Evolutionary conservation across 2,888 invertebrate genomes (phyloP), one percentile per base, ranked within the genome.

Genomic region (Drosophila borealis): DNA sequence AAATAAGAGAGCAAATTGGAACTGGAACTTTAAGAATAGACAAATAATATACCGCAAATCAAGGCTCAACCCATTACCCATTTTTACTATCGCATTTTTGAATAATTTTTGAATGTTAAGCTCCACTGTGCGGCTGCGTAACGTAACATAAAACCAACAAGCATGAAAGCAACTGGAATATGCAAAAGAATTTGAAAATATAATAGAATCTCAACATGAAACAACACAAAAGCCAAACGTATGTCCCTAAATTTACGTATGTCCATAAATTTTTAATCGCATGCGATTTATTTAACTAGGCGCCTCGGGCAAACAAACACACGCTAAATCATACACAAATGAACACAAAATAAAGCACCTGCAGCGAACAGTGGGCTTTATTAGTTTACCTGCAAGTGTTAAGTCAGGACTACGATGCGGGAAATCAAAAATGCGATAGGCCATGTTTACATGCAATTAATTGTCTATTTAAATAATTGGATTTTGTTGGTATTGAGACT

Each of bases 241-340:
- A 67, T 54, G 70, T 70, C 53, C 62, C 59, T 33, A 36, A 69
- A 53, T 51, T 54, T 55, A 74, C 67, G 33, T 55, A 61, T 72
- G 74, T 74, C 62, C 69, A 75, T 69, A 70, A 54, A 88, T 65
- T 79, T 86, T 66, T 89, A 86, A 89, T 86, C 83, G 77, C 88
- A 74, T 86, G 88, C 77, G 82, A 89, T 79, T 88, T 81, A 71
- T 88, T 88, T 76, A 79, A 64, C 75, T 71, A 70, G 66, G 61
- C 71, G 75, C 69, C 82, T 62, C 64, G 60, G 59, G 39, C 55
- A 45, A 70, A 60, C 67, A 46, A 39, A 54, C 53, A 41, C 48
- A 41, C 39, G 39, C 5, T 13, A 39, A 17, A 49, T 13, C 25
- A 44, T 39, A 50, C 29, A 54, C 54, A 59, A 34, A 48, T 44